Base-by-base conservation (phyloP, 2,888 invertebrate genomes). In the Harmothoe impar region DNA sequence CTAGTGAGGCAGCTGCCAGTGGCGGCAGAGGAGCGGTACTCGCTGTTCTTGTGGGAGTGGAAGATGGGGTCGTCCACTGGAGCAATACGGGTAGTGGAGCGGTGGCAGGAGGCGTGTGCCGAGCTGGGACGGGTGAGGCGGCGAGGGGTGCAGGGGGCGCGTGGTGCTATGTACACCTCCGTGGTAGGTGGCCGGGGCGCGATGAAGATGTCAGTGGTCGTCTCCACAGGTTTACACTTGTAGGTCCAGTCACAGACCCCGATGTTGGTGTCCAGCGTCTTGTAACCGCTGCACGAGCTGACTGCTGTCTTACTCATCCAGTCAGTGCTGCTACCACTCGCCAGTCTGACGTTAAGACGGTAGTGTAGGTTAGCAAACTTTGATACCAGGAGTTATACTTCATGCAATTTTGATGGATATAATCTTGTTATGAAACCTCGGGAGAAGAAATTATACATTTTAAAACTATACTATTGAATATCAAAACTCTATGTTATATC, bases 31-130 rank as follows among this genome's bases (percentile, higher is more conserved):
- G 84, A 35, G n/a, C 84, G 33, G 51, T 84, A 84, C 84, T 84
- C 84, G 84, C 35, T 43, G 43, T 23, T 43, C 17, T 15, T 35
- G 84, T 51, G 43, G 1, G n/a, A 51, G 51, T 84, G 84, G 84
- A 84, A 84, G 35, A 84, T 35, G n/a, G 33, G 84, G 25, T 84
- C 84, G 25, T 84, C 84, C 1, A 84, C 84, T 5, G 84, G 84
- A 5, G 84, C 84, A 43, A 51, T 84, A 35, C 51, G 84, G 23
- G 84, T 84, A 10, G 23, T 35, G 43, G 84, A 84, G 0, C 23
- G 20, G 51, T 84, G 25, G 25, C 84, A 84, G 5, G 43, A 51
- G 5, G 84, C 35, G 33, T 84, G 84, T 20, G 84, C 84, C 0
- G 84, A 84, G n/a, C 33, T 84, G 20, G 84, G 84, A 1, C 84